A percentile compares a stretch with the other conserved stretches of the same genome.
phyloP scores from a whole-genome alignment of 1,140 invertebrate species.

The Reticulitermes speratus region DNA sequence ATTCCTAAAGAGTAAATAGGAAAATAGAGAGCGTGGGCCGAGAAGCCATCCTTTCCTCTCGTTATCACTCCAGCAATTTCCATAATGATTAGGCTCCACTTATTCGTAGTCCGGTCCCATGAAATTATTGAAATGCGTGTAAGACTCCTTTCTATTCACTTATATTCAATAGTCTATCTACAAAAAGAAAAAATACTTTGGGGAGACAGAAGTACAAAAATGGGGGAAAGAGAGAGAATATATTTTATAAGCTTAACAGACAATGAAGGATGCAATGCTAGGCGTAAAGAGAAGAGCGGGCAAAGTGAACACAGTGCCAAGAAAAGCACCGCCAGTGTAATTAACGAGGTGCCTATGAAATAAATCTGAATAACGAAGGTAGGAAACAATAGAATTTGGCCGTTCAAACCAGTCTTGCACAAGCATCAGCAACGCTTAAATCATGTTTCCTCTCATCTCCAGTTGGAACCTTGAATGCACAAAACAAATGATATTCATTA shows the following conservation, averaged over 20 bases:
- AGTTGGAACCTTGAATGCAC: background rate
- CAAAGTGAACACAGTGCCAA: background rate
- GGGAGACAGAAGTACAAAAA: background rate
- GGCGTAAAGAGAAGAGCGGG: background rate
- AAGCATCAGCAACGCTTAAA: background rate
- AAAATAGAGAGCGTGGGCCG: background rate
- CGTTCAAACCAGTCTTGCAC: background rate
- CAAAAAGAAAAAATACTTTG: background rate
- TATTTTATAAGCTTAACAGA: conserved; percentile 15
- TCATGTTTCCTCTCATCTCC: background rate
- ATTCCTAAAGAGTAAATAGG: background rate
- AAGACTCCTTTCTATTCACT: background rate
- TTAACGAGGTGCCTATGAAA: background rate
- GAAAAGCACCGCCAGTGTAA: background rate
- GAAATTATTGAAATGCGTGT: background rate
- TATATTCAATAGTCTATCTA: background rate
- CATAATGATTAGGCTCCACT: background rate
- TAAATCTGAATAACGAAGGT: background rate
- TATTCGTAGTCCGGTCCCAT: background rate
- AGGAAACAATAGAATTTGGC: background rate
- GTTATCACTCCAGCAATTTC: background rate
- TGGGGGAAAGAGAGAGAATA: background rate
- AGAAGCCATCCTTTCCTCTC: background rate
- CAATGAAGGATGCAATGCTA: background rate
- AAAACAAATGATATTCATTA: too few relatives aligned